A percentile compares a stretch with the other conserved stretches of the same genome.
Evolutionary conservation across 2,797 vertebrate genomes (phyloP).

Genomic region (Meda fulgida): DNA sequence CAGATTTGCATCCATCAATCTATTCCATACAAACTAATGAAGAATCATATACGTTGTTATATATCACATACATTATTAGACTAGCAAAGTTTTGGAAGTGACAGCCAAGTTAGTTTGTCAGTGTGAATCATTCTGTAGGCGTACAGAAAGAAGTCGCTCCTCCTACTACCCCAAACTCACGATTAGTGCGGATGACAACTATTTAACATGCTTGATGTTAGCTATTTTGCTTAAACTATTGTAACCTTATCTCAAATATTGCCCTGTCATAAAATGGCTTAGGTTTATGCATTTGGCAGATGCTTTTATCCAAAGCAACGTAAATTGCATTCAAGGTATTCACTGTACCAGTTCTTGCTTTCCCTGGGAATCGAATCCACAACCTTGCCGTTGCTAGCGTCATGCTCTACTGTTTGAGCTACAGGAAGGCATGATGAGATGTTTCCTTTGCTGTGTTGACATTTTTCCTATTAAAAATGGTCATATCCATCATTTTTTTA

Average conservation of each 20-base stretch:
- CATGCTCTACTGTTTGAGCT: neutral
- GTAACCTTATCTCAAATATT: neutral
- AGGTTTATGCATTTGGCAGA: neutral
- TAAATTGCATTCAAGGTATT: neutral
- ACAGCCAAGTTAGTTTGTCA: neutral
- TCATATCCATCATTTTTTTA: neutral
- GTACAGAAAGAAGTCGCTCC: neutral
- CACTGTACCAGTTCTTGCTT: neutral
- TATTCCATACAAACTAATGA: neutral
- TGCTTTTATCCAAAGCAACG: neutral
- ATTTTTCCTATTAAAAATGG: neutral
- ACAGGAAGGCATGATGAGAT: neutral
- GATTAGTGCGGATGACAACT: neutral
- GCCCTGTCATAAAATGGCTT: neutral
- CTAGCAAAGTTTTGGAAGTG: slow-evolving; percentile 7
- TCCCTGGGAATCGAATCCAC: neutral
- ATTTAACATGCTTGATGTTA: neutral
- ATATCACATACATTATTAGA: slow-evolving; percentile 4
- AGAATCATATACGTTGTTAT: neutral
- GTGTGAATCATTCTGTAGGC: neutral
- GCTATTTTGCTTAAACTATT: neutral
- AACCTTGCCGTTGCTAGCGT: neutral
- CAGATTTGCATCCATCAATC: slow-evolving; percentile 38
- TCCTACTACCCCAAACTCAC: neutral
- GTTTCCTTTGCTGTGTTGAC: neutral